Evolutionary conservation across 2,113 vertebrate species (phyloP), one percentile per base, ranked within the genome.

Genomic region (Ochotona princeps): DNA sequence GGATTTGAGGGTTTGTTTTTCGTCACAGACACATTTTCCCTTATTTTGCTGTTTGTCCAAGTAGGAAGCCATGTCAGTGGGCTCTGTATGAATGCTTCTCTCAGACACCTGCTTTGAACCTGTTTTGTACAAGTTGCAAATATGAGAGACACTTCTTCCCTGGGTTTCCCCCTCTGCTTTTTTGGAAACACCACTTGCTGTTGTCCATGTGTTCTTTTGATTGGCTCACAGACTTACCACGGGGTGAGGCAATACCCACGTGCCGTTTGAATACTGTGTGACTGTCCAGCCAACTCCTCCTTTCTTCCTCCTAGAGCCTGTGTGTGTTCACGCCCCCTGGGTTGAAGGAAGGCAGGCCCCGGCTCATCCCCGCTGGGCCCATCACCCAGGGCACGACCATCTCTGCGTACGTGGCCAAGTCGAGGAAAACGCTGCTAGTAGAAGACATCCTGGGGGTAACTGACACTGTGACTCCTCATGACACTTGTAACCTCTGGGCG

Each of bases 391-490:
- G 99, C 94, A 99, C 99, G 88, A 99, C 99, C 93, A 98, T 99
- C 95, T 99, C 99, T 95, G 99, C 99, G 94, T 98, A 99, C 66
- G 99, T 99, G 98, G 99, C 99, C 98, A 99, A 99, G 98, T 99
- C 99, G 95, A 98, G 98, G 96, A 99, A 98, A 97, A 99, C 99
- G 5, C 93, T 99, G 96, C 98, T 99, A 57, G 98, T 99, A 92
- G 99, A 99, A 95, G 99, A 99, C 98, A 98, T 99, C 97, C 97
- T 99, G 83, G 99, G 99, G 98, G 99, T 99, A 98, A 98, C 92
- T 94, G 35, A 1, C 49, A 57, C 93, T 94, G 93, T 11, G 76
- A 18, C 83, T 91, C 63, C 76, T 44, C 57, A 92, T 84, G 28
- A 87, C 10, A 78, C 57, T 20, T 61, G 76, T 89, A 3, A 4